Conservation (phyloP, 2,888 invertebrate genomes). For the Acleris sparsana region DNA sequence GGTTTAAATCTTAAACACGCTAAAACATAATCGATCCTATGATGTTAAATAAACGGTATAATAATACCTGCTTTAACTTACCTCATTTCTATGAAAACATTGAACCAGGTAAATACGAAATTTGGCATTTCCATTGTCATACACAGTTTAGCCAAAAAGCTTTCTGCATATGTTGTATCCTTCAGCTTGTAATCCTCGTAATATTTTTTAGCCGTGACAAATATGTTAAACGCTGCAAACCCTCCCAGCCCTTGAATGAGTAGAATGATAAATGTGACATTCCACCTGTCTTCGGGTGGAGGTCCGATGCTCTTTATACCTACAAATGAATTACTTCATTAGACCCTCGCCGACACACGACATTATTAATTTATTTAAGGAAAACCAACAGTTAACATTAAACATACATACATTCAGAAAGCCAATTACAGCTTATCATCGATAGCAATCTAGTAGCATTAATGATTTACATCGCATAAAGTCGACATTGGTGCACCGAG, state of each 20-base stretch:
- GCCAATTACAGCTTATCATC: too few species aligned
- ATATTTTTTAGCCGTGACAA: slow-evolving; percentile 97
- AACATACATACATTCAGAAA: too few species aligned
- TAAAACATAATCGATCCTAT: too few species aligned
- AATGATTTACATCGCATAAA: too few species aligned
- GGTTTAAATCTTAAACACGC: too few species aligned
- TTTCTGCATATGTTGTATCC: slow-evolving; percentile 83
- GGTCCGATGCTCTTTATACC: slow-evolving; percentile 79
- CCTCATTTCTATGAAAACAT: slow-evolving; percentile 94
- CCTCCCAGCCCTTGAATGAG: slow-evolving; percentile 97
- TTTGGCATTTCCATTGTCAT: slow-evolving; percentile 97
- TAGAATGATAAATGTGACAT: slow-evolving; percentile 94
- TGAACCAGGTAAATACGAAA: slow-evolving; percentile 96
- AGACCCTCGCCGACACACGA: too few species aligned
- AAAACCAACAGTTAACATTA: too few species aligned
- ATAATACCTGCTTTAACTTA: slow-evolving; percentile 66
- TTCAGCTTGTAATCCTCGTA: slow-evolving; percentile 94
- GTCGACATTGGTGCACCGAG: too few species aligned
- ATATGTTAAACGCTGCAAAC: slow-evolving; percentile 99
- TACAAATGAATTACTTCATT: slow-evolving; percentile 42
- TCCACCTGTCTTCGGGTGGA: slow-evolving; percentile 91
- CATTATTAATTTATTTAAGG: too few species aligned
- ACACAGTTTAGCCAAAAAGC: slow-evolving; percentile 94
- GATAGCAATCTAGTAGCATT: too few species aligned
- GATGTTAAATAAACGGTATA: too few species aligned